Evolutionary conservation across 2,888 invertebrate genomes (phyloP).

Genomic region (Conchocele bisecta): DNA sequence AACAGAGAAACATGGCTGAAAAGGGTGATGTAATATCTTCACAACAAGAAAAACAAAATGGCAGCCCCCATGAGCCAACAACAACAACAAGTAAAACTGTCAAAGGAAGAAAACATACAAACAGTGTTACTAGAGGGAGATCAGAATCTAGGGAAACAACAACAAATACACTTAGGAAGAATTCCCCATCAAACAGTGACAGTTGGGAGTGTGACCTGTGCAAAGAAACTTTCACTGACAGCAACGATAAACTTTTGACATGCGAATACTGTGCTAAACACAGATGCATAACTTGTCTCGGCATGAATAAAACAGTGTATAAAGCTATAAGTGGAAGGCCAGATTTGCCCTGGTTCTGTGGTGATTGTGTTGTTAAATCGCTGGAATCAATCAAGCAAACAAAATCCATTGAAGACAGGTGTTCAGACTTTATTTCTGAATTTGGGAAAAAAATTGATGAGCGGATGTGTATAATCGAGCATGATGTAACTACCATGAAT

Average conservation of each 20-base stretch:
- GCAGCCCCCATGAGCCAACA: not conserved
- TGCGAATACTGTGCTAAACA: constrained; percentile 5
- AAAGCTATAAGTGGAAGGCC: not conserved
- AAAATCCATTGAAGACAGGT: constrained; percentile 6
- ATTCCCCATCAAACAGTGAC: not conserved
- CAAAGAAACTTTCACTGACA: not conserved
- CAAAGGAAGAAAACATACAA: not conserved
- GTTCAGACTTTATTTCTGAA: constrained; percentile 1
- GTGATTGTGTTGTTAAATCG: not conserved
- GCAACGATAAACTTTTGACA: constrained; percentile 1
- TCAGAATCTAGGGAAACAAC: not conserved
- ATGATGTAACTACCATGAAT: not conserved
- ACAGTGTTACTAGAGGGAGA: not conserved
- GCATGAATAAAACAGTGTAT: not conserved
- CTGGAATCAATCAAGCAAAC: not conserved
- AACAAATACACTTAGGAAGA: not conserved
- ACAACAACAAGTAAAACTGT: not conserved
- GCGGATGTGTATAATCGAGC: not conserved
- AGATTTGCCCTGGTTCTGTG: constrained; percentile 3
- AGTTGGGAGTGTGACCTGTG: not conserved
- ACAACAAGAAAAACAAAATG: constrained; percentile 1
- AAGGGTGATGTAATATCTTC: too few relatives aligned
- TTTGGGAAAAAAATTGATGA: not conserved
- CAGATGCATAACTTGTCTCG: not conserved
- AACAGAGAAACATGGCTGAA: too few relatives aligned